Percentiles rank a stretch among this genome's conserved stretches.
phyloP scores from a whole-genome alignment of 2,888 invertebrate species.

The Mayetiola destructor region DNA sequence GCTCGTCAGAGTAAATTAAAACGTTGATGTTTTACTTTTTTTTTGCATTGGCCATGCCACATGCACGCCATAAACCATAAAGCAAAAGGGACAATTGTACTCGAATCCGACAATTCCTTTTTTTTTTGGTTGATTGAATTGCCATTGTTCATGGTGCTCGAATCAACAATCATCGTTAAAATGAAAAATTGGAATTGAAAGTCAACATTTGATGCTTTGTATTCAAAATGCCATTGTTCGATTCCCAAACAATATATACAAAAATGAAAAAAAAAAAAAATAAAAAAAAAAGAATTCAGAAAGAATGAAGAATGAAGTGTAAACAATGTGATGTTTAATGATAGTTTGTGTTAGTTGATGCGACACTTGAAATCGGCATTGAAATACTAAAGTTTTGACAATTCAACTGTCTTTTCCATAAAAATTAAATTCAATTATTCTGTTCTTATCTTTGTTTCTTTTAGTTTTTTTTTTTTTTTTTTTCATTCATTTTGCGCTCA shows the following conservation, averaged over 20 bases:
- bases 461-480: background rate
- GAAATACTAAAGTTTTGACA: conserved; percentile 7
- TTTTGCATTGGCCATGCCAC: too few relatives aligned
- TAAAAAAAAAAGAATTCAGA: background rate
- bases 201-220: too few relatives aligned
- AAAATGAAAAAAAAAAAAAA: background rate
- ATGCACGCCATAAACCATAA: too few relatives aligned
- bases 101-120: background rate
- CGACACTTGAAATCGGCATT: background rate
- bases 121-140: background rate
- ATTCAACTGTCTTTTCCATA: background rate
- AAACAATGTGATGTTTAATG: conserved; percentile 10
- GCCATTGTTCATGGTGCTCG: background rate
- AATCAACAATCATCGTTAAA: too few relatives aligned
- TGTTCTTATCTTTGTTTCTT: background rate
- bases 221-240: background rate
- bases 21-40: too few relatives aligned
- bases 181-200: too few relatives aligned
- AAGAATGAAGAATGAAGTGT: background rate
- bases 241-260: background rate
- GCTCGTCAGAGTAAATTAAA: background rate
- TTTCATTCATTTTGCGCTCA: background rate
- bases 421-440: too few relatives aligned
- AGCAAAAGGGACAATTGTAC: too few relatives aligned
- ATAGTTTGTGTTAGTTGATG: background rate